These are phyloP conservation scores for Psittacula cyanocephala DNA, from an alignment of 2,113 vertebrate species.

Conservation along the genomic window DNA sequence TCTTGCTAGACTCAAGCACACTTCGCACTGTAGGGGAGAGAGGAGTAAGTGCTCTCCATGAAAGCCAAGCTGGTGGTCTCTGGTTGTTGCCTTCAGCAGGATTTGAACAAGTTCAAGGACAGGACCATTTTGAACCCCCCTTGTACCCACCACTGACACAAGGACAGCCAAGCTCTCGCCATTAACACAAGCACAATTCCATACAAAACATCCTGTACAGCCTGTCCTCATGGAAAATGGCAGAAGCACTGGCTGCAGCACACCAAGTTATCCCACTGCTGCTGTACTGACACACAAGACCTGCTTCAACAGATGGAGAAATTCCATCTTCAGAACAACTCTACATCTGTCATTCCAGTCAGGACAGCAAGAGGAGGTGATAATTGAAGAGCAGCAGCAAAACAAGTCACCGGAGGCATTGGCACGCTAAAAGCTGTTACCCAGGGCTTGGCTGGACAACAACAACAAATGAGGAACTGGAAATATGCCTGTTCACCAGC, in stretches of 20 bases:
- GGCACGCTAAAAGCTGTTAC: not conserved
- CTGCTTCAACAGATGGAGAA: not conserved
- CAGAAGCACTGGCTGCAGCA: not conserved
- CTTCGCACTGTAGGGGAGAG: not conserved
- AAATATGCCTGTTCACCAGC: not conserved
- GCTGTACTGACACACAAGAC: not conserved
- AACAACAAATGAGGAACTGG: not conserved
- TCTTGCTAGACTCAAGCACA: not conserved
- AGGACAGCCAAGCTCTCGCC: not conserved
- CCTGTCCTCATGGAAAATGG: not conserved
- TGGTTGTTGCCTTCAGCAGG: accelerated
- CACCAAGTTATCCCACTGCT: not conserved
- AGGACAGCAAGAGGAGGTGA: accelerated
- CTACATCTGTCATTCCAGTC: not conserved
- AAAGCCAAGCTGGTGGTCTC: not conserved
- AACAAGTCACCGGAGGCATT: not conserved
- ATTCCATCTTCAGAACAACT: not conserved
- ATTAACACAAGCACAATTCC: not conserved
- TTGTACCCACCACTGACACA: not conserved
- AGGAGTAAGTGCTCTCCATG: not conserved
- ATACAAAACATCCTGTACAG: accelerated
- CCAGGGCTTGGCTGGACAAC: not conserved
- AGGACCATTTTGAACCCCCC: not conserved
- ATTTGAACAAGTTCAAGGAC: not conserved
- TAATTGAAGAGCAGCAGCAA: not conserved